Evolutionary conservation across 2,113 vertebrate genomes (phyloP).

Genomic region (Pelodiscus sinensis): DNA sequence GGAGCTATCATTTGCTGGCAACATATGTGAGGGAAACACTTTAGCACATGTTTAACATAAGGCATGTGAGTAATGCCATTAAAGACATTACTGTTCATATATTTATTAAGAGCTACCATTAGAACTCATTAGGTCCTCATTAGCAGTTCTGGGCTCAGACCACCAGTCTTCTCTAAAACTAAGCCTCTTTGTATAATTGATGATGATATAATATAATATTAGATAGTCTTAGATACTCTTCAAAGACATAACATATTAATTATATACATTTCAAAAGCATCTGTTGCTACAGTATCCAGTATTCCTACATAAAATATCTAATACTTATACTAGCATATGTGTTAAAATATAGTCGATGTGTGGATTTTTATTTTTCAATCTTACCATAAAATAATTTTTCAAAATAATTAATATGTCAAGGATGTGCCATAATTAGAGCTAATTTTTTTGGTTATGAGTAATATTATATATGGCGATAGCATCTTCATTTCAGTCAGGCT

Average conservation of each 20-base stretch:
- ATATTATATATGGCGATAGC: neutral
- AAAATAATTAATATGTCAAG: neutral
- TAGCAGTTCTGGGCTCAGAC: neutral
- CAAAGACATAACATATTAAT: neutral
- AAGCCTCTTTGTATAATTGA: neutral
- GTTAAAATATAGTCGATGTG: neutral
- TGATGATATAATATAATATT: neutral
- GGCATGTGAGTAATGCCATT: neutral
- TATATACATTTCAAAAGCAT: neutral
- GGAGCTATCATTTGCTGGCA: neutral
- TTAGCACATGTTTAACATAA: neutral
- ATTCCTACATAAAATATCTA: neutral
- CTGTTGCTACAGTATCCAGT: neutral
- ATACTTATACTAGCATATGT: neutral
- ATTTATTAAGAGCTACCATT: rapidly evolving
- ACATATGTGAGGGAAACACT: neutral
- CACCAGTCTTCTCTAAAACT: neutral
- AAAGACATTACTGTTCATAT: neutral
- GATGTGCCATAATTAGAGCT: neutral
- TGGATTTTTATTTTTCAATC: neutral
- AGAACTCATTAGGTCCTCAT: rapidly evolving
- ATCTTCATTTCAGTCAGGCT: neutral
- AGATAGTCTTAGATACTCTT: neutral
- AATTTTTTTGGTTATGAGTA: neutral
- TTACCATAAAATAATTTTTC: neutral